Base-by-base conservation (phyloP, 1,140 invertebrate genomes). In the Drosophila nigrodunni region DNA sequence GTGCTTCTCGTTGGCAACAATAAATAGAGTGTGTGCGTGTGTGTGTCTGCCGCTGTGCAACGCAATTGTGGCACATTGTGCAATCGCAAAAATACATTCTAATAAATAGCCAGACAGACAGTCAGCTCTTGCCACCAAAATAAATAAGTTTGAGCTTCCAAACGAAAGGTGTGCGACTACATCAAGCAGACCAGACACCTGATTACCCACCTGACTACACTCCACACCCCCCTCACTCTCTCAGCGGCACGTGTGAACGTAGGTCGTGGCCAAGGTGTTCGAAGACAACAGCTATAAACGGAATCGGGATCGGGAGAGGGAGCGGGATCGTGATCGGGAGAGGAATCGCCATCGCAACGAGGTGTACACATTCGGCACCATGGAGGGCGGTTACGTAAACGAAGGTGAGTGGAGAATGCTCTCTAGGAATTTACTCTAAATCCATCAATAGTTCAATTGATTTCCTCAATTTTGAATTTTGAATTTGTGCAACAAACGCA, bases 371-470 rank as follows among this genome's bases (percentile, higher is more conserved):
- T 91, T 92, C 62, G 90, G 90, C 87, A 92, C 90, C 80, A 92
- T 92, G 90, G 90, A 92, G 77, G 90, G 90, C 79, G 90, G 90
- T 88, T 92, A 92, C 74, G 90, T 92, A 69, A 92, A 91, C 74
- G 90, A 92, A 92, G 90, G 90, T 92, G 81, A 92, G 90, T 91
- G 18, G 41, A 62, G 61, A 61, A 55, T 52, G 37, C 37, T 15
- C 8, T 35, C 9, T 11, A 2, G 6, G 7, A 50, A 25, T 39
- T n/a, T 30, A 52, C 46, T 21, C 35, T 21, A 47, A 50, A 54
- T 54, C 25, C 34, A 58, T 52, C 37, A 41, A 7, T 21, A 18
- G n/a, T 25, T 59, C 34, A 43, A 30, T 54, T n/a, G 39, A 41
- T 54, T 65, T 65, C 49, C 50, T 52, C 30, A 13, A 34, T 54